Percentiles rank a stretch among this genome's conserved stretches.
Conservation (phyloP, 2,797 vertebrate species). For the Choloepus didactylus region DNA sequence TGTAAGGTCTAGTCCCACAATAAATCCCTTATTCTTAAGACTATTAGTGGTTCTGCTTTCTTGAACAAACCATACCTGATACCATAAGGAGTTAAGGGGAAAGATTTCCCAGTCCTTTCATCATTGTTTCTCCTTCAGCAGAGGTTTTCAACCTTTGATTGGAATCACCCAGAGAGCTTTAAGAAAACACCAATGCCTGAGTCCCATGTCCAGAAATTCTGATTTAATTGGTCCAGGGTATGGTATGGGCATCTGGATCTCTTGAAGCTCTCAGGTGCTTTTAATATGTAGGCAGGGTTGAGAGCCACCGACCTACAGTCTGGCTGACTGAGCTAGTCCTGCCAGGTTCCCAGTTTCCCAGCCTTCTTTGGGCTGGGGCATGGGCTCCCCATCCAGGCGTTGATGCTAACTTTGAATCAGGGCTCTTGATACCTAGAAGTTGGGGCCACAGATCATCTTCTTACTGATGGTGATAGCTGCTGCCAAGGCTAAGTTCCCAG, state of each 20-base stretch:
- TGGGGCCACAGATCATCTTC: neutral
- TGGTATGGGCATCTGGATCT: neutral
- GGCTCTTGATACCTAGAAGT: neutral
- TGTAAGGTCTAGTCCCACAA: neutral
- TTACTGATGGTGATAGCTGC: neutral
- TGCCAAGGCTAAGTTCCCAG: conserved; percentile 13
- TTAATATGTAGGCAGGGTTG: neutral
- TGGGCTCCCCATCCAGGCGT: neutral
- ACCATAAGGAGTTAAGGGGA: neutral
- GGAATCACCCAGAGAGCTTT: conserved; percentile 8
- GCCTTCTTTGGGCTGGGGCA: neutral
- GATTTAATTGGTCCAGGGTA: conserved; percentile 11
- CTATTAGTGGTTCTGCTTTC: neutral
- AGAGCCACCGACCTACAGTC: neutral
- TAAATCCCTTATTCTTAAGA: neutral
- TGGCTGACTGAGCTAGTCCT: neutral
- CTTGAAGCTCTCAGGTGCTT: neutral
- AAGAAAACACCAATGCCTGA: neutral
- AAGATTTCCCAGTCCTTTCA: neutral
- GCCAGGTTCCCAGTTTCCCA: neutral
- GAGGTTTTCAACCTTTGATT: conserved; percentile 13
- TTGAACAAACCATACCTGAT: conserved; percentile 19
- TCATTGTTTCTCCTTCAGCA: neutral
- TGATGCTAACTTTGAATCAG: neutral
- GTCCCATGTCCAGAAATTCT: conserved; percentile 18